Base-by-base conservation (phyloP, 2,113 vertebrate genomes). In the Saimiri boliviensis region DNA sequence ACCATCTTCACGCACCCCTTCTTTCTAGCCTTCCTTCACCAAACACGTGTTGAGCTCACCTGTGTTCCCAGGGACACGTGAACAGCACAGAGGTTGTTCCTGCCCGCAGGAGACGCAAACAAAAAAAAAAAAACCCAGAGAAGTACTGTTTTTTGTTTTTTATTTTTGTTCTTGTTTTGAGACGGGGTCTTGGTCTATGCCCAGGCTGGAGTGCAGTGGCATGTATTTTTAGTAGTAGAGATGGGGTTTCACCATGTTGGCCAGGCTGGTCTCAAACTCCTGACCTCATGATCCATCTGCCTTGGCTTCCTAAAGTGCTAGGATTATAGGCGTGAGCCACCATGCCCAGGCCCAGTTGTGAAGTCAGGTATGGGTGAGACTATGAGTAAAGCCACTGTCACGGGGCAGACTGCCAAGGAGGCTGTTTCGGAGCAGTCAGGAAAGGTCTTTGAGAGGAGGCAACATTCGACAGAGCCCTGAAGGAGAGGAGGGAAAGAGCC, bases 1-100 rank as follows among this genome's bases (percentile, higher is more conserved):
- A 0, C 56, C 25, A 42, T 42, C 0, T 1, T 14, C 21, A 5
- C 63, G 17, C 1, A 1, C 47, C 21, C 3, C 0, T 5, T 25
- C 8, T 0, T 56, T 71, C 7, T 11, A 40, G 66, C 17, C 5
- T 42, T 58, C 5, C 6, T 8, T 47, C 47, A 0, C 45, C 45
- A 30, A 7, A 21, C 0, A 17, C 6, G 73, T 35, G 3, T 21
- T 20, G 40, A 42, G 40, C 35, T 68, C 6, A 0, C 80, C 17
- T 23, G 73, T 5, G 16, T 80, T 68, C 58, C 73, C 1, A 66
- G n/a, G 49, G 21, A 2, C 1, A 2, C 25, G 47, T 5, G 54
- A 40, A 1, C 5, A 1, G 21, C 2, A 42, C 52, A 83, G 47
- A 82, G 77, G 12, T 40, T 19, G 60, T 47, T 30, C 40, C 70